These are phyloP conservation scores for Sinocyclocheilus grahami DNA, from an alignment of 2,113 vertebrate genomes.

Conservation along the genomic window DNA sequence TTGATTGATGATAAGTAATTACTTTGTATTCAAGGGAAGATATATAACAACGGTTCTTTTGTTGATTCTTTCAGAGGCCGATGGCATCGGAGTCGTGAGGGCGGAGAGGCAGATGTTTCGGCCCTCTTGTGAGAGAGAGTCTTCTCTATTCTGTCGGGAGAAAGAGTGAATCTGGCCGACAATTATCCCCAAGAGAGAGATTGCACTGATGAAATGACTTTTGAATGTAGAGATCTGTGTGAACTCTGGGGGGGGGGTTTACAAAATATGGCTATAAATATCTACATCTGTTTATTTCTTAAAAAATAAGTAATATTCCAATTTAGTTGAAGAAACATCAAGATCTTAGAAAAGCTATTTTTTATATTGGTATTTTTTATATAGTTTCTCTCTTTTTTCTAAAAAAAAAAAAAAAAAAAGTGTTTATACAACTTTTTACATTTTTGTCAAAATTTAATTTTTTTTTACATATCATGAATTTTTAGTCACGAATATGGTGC, in stretches of 20 bases:
- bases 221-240: conserved; percentile 53
- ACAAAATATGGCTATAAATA: conserved; percentile 52
- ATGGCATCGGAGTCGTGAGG: conserved; percentile 73
- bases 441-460: background rate
- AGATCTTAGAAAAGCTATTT: background rate
- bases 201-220: conserved; percentile 69
- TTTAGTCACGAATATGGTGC: background rate
- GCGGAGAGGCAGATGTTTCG: conserved; percentile 81
- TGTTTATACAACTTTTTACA: background rate
- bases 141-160: conserved; percentile 64
- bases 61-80: conserved; percentile 74
- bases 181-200: conserved; percentile 79
- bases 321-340: background rate
- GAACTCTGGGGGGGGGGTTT: conserved; percentile 62
- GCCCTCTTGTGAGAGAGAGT: conserved; percentile 53
- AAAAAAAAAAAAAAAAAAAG: no score
- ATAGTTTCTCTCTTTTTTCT: no score
- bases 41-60: conserved; percentile 81
- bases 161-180: conserved; percentile 76
- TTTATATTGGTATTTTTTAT: background rate
- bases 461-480: background rate
- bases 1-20: conserved; percentile 95
- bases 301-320: background rate
- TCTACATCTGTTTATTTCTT: no score
- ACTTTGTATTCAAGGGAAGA: conserved; percentile 77